These are phyloP conservation scores for Microchrysa polita DNA, from an alignment of 2,888 invertebrate species.

Conservation along the genomic window DNA sequence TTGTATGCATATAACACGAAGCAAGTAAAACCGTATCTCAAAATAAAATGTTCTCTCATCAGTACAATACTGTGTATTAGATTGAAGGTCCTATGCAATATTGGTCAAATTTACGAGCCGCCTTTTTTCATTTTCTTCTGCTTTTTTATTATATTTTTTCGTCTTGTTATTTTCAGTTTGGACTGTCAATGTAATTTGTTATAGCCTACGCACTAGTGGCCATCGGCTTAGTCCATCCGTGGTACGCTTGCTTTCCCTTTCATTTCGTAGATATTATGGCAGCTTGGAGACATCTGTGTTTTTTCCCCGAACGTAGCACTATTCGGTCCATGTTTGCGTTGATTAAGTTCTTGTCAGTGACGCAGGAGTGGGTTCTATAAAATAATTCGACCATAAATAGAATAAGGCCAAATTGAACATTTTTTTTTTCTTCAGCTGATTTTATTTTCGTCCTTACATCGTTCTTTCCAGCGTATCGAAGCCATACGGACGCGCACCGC, in stretches of 20 bases:
- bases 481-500: background rate
- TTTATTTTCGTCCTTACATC: slow-evolving; percentile 17
- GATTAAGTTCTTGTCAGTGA: slow-evolving; percentile 39
- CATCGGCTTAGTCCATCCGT: background rate
- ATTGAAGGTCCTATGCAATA: background rate
- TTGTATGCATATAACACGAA: too few relatives aligned
- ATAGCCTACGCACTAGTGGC: slow-evolving; percentile 30
- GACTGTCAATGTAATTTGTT: slow-evolving; percentile 25
- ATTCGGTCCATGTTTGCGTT: slow-evolving; percentile 19
- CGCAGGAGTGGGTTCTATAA: slow-evolving; percentile 24
- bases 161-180: slow-evolving; percentile 16
- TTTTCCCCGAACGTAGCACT: slow-evolving; percentile 9
- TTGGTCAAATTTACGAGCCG: slow-evolving; percentile 7
- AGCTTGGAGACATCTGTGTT: slow-evolving; percentile 26
- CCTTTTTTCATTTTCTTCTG: background rate
- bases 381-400: slow-evolving; percentile 42
- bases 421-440: slow-evolving; percentile 31
- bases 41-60: background rate
- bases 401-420: slow-evolving; percentile 38
- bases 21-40: background rate
- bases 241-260: background rate
- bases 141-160: background rate
- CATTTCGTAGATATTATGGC: slow-evolving; percentile 5
- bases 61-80: background rate
- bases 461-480: background rate